These are phyloP conservation scores for Parotia lawesii DNA, from an alignment of 2,113 vertebrate genomes.

Conservation along the genomic window DNA sequence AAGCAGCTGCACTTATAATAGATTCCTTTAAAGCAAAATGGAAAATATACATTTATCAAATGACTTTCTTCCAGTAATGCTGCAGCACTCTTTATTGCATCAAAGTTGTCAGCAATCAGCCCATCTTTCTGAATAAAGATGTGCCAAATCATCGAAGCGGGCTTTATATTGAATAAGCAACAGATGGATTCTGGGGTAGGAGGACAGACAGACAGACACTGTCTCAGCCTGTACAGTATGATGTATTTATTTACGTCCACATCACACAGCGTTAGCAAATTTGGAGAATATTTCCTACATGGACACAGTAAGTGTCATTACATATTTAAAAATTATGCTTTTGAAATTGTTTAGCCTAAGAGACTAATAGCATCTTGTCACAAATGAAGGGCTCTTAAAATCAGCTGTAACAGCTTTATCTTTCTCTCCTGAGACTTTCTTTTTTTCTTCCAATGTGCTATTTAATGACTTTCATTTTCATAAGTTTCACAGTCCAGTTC, in stretches of 20 bases:
- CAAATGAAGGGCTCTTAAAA: not conserved
- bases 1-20: conserved; percentile 75
- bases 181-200: not conserved
- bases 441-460: not conserved
- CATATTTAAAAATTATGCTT: not conserved
- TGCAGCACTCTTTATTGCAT: conserved; percentile 66
- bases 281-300: not conserved
- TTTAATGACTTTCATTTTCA: not conserved
- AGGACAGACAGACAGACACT: conserved; percentile 35
- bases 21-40: conserved; percentile 76
- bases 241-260: conserved; percentile 41
- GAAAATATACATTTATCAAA: conserved; percentile 77
- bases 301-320: not conserved
- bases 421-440: not conserved
- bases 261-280: not conserved
- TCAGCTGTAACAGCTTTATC: not conserved
- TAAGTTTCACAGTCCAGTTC: not conserved
- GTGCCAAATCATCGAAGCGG: conserved; percentile 20
- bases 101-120: conserved; percentile 66
- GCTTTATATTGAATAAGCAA: conserved; percentile 49
- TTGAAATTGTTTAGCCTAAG: not conserved
- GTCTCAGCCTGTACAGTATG: not conserved
- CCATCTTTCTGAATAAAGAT: conserved; percentile 59
- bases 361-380: not conserved
- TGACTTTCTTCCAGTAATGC: conserved; percentile 68